Evolutionary conservation across 2,888 invertebrate species (phyloP), one percentile per base, ranked within the genome.

Genomic region (Pantelozetes paolii): DNA sequence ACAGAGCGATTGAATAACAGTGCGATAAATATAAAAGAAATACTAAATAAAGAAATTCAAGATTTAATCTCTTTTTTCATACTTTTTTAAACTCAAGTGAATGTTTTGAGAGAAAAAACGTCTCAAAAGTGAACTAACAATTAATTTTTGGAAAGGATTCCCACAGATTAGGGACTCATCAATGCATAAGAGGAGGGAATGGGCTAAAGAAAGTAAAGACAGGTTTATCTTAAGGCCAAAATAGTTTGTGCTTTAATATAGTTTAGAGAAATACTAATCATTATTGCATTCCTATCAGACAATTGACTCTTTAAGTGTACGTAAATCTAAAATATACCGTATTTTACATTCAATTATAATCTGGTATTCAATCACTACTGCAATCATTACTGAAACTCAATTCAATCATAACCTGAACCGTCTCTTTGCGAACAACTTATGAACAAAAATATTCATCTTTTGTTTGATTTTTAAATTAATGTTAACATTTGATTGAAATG

Each of bases 251-350:
- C 62, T 30, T 59, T 62, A 62, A 62, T 62, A 32, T 30, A 3
- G 18, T 8, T 57, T 6, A 11, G 23, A 2, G 26, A 40, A 67
- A 67, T 42, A 67, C 67, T 23, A 62, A 62, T 62, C 32, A 67
- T 67, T 67, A 67, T 23, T 67, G 67, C 67, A 67, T 67, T 67
- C 67, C 67, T 23, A 42, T 67, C 67, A 67, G 67, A 67, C 67
- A 67, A 67, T 67, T 67, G 67, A 42, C 67, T 67, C 42, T 42
- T 67, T 23, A 67, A 42, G 40, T 67, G 23, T 30, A 62, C 32
- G 30, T n/a, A 32, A 62, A 32, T 32, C 32, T 32, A n/a, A 30
- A 6, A n/a, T 42, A 20, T 26, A 20, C 1, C 23, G 11, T 18
- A 36, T 2, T n/a, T 20, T 36, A n/a, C 26, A 15, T 20, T 67